Base-by-base conservation (phyloP, 1,140 invertebrate genomes). In the Leguminivora glycinivorella region DNA sequence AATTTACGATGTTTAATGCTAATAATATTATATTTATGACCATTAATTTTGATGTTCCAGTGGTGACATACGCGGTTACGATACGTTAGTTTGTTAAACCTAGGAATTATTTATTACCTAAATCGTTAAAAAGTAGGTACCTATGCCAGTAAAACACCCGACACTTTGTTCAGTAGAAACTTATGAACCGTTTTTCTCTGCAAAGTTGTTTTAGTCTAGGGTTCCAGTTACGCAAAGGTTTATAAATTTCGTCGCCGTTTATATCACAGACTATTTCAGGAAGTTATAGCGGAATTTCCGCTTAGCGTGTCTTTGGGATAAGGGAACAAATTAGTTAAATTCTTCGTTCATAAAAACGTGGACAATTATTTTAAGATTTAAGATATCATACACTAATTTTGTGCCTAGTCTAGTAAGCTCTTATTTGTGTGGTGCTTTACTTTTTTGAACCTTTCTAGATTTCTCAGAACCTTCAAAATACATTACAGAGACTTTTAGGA, bases 231-330 rank as follows among this genome's bases (percentile, higher is more conserved):
- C 47, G 47, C 47, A 52, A 52, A 52, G 47, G 17, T 52, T 52
- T 22, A 52, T 52, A 52, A 52, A 52, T 52, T 52, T 52, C 47
- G 19, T 52, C 47, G n/a, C 47, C 19, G 6, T 52, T 52, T 52
- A 52, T 52, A 52, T 22, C 14, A 52, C 43, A 52, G 43, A 52
- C 43, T 52, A 22, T 52, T 19, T 52, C 43, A 52, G 43, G 17
- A 52, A 52, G 43, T 22, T 52, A n/a, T 19, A 17, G 43, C 43
- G 43, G n/a, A 52, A 52, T 52, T 52, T 52, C 22, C 47, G 47
- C n/a, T n/a, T 22, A 22, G 22, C 47, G 47, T 52, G 47, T 52
- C 17, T 19, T 22, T 22, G n/a, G 19, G 19, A 22, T 52, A 52
- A 22, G 47, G 10, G 0, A 52, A 19, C 5, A 52, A 52, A 52